Evolutionary conservation across 2,888 invertebrate species (phyloP).

Genomic region (Tetragonula carbonaria): DNA sequence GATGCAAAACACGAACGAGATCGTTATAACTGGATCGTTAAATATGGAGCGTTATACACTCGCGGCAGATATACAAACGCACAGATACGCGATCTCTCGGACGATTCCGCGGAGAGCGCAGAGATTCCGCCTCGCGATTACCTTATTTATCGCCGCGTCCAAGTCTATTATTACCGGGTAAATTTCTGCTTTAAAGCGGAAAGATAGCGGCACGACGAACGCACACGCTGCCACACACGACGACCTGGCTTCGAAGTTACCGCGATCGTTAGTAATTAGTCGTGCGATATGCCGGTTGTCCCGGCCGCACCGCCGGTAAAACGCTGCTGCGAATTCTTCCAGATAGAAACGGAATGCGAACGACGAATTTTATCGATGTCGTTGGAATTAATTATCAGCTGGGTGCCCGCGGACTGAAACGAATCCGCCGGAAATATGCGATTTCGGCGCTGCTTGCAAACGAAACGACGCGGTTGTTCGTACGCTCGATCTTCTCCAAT

Average conservation of each 20-base stretch:
- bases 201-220: conserved; percentile 22
- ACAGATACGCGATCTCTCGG: not conserved
- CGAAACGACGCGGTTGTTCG: not conserved
- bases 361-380: conserved; percentile 55
- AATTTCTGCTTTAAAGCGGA: conserved; percentile 36
- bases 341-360: conserved; percentile 53
- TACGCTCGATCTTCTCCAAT: not conserved
- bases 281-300: conserved; percentile 47
- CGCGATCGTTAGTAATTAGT: conserved; percentile 58
- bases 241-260: conserved; percentile 42
- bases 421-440: not conserved
- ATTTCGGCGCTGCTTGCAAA: not conserved
- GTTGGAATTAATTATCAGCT: conserved; percentile 54
- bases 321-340: conserved; percentile 32
- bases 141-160: conserved; percentile 37
- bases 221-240: conserved; percentile 52
- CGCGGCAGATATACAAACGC: not conserved
- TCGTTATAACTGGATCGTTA: not conserved
- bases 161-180: conserved; percentile 30
- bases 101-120: not conserved
- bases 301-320: conserved; percentile 5
- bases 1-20: not conserved
- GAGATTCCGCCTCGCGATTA: not conserved
- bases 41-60: not conserved
- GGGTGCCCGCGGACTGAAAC: conserved; percentile 19